Evolutionary conservation across 2,797 vertebrate species (phyloP).

Genomic region (Gambelia wislizenii): DNA sequence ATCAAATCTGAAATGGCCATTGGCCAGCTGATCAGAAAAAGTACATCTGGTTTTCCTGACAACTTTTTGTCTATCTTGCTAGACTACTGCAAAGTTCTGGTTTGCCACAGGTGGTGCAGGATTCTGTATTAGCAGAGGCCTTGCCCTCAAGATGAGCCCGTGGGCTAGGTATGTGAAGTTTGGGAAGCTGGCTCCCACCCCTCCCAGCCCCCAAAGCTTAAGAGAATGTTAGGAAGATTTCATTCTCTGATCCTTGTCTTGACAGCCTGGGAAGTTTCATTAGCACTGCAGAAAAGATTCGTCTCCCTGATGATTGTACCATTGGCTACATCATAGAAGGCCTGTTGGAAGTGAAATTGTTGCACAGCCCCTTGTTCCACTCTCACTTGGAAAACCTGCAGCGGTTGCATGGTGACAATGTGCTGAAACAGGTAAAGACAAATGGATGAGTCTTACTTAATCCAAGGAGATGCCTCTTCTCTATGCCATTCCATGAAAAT

Average conservation of each 20-base stretch:
- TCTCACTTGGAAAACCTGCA: constrained; percentile 96
- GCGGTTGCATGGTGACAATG: constrained; percentile 80
- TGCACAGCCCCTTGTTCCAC: constrained; percentile 90
- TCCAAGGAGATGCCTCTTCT: background rate
- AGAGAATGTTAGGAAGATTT: background rate
- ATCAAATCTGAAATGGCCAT: background rate
- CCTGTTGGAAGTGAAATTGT: constrained; percentile 89
- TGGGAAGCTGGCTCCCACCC: background rate
- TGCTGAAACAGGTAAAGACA: constrained; percentile 87
- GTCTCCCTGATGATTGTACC: constrained; percentile 96
- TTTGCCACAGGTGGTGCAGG: constrained; percentile 97
- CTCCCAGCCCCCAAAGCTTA: background rate
- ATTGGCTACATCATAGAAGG: constrained; percentile 97
- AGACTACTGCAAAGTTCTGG: constrained; percentile 95
- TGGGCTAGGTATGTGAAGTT: constrained; percentile 90
- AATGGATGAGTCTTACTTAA: constrained; percentile 18
- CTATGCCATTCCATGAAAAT: background rate
- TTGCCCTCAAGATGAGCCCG: constrained; percentile 98
- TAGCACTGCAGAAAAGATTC: constrained; percentile 94
- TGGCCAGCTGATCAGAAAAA: background rate
- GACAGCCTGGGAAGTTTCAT: constrained; percentile 95
- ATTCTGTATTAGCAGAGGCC: constrained; percentile 96
- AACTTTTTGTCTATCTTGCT: constrained; percentile 33
- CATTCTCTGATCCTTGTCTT: background rate
- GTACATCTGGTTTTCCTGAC: constrained; percentile 40